These are phyloP conservation scores for Sylvietta virens DNA, from an alignment of 2,113 vertebrate genomes.

Conservation along the genomic window DNA sequence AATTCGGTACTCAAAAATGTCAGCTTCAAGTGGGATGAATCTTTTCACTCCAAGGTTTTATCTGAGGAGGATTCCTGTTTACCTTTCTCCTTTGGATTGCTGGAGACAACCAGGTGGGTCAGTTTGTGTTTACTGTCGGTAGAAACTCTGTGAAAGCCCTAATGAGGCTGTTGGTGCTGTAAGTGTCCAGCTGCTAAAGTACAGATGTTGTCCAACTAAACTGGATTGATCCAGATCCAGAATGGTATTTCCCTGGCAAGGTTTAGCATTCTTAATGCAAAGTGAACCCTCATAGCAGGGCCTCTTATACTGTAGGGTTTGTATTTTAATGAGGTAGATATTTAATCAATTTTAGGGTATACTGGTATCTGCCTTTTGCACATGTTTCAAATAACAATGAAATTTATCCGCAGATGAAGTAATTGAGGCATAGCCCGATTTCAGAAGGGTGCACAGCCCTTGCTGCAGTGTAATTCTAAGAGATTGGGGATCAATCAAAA, in stretches of 20 bases:
- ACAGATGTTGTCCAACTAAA: constrained; percentile 40
- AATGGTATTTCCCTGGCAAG: constrained; percentile 56
- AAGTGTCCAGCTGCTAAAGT: constrained; percentile 29
- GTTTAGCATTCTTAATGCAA: constrained; percentile 52
- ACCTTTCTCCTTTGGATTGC: neutral
- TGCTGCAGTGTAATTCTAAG: constrained; percentile 57
- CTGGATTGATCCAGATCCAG: constrained; percentile 24
- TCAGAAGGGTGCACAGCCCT: constrained; percentile 55
- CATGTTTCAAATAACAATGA: constrained; percentile 75
- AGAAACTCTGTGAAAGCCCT: neutral
- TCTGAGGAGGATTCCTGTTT: neutral
- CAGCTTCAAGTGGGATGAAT: neutral
- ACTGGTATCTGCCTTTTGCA: constrained; percentile 66
- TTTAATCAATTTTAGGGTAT: constrained; percentile 71
- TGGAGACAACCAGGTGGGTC: neutral
- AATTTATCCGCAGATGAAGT: constrained; percentile 74
- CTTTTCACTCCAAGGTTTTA: neutral
- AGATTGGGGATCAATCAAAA: constrained; percentile 72
- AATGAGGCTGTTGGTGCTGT: neutral
- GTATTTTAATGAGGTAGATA: constrained; percentile 70
- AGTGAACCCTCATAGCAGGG: constrained; percentile 49
- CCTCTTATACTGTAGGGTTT: constrained; percentile 50
- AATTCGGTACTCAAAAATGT: neutral
- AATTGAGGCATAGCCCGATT: constrained; percentile 67
- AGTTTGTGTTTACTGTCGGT: neutral